Evolutionary conservation across 2,888 invertebrate species (phyloP), one percentile per base, ranked within the genome.

Genomic region (Lysandra coridon): DNA sequence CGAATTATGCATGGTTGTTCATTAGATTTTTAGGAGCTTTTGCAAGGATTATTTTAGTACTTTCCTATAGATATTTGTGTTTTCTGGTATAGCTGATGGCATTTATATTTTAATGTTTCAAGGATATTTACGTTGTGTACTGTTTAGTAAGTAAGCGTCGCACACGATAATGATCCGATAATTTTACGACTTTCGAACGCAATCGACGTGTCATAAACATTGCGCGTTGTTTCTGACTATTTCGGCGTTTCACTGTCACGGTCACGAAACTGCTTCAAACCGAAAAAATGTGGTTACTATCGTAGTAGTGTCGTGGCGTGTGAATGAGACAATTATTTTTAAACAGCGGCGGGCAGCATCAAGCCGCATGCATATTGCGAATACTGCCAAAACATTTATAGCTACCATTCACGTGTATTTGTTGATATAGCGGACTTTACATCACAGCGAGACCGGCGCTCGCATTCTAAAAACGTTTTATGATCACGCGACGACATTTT

Each of bases 241-340:
- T 85, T 87, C 86, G 83, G 84, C 86, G 86, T 88, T 88, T 89
- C 90, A 91, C 85, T 91, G 90, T 84, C 91, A 90, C 86, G 90
- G 88, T 83, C 89, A 86, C 85, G 85, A 87, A 90, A 91, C 92
- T 89, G 90, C 88, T 91, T 90, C 85, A 87, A 84, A 90, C 92
- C 88, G 91, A 92, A 93, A 90, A 88, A 90, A 89, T 87, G 91
- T 91, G 86, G 91, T 91, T 93, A 94, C 94, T 93, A 94, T 90
- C 88, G 88, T 92, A 93, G 92, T 92, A 89, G 86, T 87, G 87
- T 82, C 85, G 87, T 89, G 88, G 88, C 89, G 87, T 85, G 85
- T 90, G 93, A 93, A 93, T 93, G 93, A 91, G 92, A 92, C 89
- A 92, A 92, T 92, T 93, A 93, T 93, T 92, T 94, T 92, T 91